These are phyloP conservation scores for Caenorhabditis japonica DNA, from an alignment of 2,888 invertebrate genomes.

Conservation along the genomic window DNA sequence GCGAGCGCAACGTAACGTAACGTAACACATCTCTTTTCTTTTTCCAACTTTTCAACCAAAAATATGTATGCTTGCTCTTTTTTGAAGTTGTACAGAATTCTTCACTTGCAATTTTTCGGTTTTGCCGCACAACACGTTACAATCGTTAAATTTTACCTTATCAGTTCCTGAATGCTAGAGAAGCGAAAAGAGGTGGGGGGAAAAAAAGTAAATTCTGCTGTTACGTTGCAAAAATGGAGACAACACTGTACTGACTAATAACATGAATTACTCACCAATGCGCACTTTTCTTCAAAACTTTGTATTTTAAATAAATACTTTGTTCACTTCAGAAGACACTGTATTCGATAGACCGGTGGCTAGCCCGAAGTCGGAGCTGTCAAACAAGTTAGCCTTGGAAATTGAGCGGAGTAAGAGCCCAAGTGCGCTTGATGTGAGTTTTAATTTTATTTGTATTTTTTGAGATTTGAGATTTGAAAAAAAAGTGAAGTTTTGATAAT, in stretches of 20 bases:
- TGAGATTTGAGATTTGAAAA: too few relatives aligned
- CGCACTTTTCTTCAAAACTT: too few relatives aligned
- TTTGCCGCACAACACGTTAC: slow-evolving; percentile 39
- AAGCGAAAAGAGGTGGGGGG: background rate
- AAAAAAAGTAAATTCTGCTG: too few relatives aligned
- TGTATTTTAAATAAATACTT: too few relatives aligned
- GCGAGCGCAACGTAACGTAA: too few relatives aligned
- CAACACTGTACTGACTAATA: slow-evolving; percentile 15
- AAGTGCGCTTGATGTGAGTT: slow-evolving; percentile 9
- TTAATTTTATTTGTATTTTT: background rate
- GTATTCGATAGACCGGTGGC: slow-evolving; percentile 43
- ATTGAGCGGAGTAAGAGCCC: slow-evolving; percentile 44
- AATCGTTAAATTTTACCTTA: slow-evolving; percentile 26
- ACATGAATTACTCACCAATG: slow-evolving; percentile 23
- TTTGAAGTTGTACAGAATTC: background rate
- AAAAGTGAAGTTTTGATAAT: too few relatives aligned
- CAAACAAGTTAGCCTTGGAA: slow-evolving; percentile 43
- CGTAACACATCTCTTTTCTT: background rate
- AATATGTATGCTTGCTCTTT: background rate
- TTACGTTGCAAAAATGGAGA: background rate
- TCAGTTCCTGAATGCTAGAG: background rate
- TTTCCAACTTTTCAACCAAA: background rate
- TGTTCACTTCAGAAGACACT: slow-evolving; percentile 46
- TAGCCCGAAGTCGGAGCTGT: slow-evolving; percentile 45
- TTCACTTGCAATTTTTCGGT: slow-evolving; percentile 17